Base-by-base conservation (phyloP, 2,888 invertebrate species). In the Athetis lepigone region DNA sequence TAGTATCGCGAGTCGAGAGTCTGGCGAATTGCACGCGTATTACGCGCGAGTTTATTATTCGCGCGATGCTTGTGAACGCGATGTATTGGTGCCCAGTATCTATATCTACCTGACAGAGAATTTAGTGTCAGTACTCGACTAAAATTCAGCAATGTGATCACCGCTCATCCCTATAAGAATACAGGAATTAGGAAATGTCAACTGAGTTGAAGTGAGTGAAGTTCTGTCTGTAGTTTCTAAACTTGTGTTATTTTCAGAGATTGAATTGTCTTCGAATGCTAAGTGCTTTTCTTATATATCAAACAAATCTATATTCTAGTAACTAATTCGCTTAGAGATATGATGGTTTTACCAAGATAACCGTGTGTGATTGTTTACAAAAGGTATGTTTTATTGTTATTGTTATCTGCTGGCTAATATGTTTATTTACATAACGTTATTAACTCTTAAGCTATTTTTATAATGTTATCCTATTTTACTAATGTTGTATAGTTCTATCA, bases 361-460 rank as follows among this genome's bases (percentile, higher is more conserved):
- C 33, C 25, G 23, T 46, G 42, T 33, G 37, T 29, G 33, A 40
- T 49, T 52, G 27, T 40, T 33, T 75, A 58, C 13, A 39, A 50
- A 46, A 46, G 40, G 68, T 69, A 52, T 23, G 51, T 47, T 51
- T 47, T 46, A 23, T 69, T 70, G 70, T 60, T 70, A 55, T 59
- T 55, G 47, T 27, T 57, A 25, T 8, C n/a, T 55, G 45, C 16
- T 11, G 50, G 45, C 18, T 25, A 36, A 1, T 56, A 43, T 73
- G 52, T 74, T 74, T 70, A 75, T 70, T 75, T 70, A 70, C 70
- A 61, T 75, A 70, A 61, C 42, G 46, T 29, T 42, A 23, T 13
- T 18, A 42, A n/a, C 37, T 69, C 33, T 16, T 25, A 51, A 39
- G 21, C 40, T 47, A 39, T 51, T 75, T 42, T n/a, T 54, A 47